Conservation (phyloP, 2,888 invertebrate genomes). For the Xanthia togata region DNA sequence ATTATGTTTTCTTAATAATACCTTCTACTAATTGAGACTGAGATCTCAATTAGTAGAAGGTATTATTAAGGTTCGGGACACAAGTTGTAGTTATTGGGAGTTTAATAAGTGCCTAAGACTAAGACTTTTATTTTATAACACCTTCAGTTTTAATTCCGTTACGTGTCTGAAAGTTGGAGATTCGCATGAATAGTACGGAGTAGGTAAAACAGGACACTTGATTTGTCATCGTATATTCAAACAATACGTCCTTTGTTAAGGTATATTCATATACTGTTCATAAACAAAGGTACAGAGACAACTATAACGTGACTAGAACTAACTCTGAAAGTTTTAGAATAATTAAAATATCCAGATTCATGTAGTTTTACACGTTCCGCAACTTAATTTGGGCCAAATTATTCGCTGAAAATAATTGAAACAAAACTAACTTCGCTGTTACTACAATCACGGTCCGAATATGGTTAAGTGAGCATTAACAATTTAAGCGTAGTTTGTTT, state of each 20-base stretch:
- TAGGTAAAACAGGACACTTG: too few relatives aligned
- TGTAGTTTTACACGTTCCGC: not conserved
- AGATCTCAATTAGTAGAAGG: too few relatives aligned
- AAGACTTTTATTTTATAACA: conserved; percentile 9
- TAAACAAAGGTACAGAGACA: too few relatives aligned
- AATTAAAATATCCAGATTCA: conserved; percentile 15
- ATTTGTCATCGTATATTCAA: too few relatives aligned
- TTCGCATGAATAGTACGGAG: too few relatives aligned
- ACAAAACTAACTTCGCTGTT: conserved; percentile 5
- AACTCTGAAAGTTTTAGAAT: too few relatives aligned
- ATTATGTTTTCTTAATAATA: too few relatives aligned
- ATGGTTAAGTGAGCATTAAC: not conserved
- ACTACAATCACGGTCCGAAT: not conserved
- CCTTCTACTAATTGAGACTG: too few relatives aligned
- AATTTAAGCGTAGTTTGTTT: not conserved
- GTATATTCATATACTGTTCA: too few relatives aligned
- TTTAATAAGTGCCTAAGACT: too few relatives aligned
- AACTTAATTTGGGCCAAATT: conserved; percentile 15
- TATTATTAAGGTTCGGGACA: conserved; percentile 11
- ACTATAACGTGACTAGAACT: too few relatives aligned
- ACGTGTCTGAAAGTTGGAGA: not conserved
- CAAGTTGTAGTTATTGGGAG: conserved; percentile 10
- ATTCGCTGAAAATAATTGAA: conserved; percentile 1
- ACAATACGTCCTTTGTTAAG: too few relatives aligned
- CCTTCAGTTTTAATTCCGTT: conserved; percentile 3